phyloP scores from a whole-genome alignment of 2,888 invertebrate genomes.

The Epiblema foenella region DNA sequence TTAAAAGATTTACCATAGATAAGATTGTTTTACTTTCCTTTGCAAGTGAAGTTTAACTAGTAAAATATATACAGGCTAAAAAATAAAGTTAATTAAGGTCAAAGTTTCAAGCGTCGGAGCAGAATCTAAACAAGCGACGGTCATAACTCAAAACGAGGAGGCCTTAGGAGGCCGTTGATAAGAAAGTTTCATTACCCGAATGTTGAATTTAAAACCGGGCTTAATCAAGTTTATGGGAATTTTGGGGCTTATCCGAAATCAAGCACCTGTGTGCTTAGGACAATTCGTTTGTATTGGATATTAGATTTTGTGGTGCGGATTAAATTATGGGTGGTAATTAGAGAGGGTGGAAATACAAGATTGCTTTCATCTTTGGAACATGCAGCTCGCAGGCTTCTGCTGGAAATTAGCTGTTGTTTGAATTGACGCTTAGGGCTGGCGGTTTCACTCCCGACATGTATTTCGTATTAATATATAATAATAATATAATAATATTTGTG shows the following conservation, averaged over 20 bases:
- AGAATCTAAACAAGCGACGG: slow-evolving; percentile 66
- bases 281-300: slow-evolving; percentile 73
- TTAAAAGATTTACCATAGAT: slow-evolving; percentile 13
- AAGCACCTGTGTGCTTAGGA: slow-evolving; percentile 81
- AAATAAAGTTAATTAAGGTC: slow-evolving; percentile 54
- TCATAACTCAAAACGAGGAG: slow-evolving; percentile 79
- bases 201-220: slow-evolving; percentile 81
- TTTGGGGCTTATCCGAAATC: slow-evolving; percentile 63
- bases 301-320: slow-evolving; percentile 63
- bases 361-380: slow-evolving; percentile 27
- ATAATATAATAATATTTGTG: too few relatives aligned
- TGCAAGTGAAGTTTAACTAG: slow-evolving; percentile 12
- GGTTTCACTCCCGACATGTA: background rate
- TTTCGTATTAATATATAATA: too few relatives aligned
- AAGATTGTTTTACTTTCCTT: slow-evolving; percentile 17
- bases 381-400: slow-evolving; percentile 1
- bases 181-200: slow-evolving; percentile 83
- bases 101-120: slow-evolving; percentile 46
- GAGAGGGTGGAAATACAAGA: slow-evolving; percentile 15
- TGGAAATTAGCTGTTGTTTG: background rate
- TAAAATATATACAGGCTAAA: slow-evolving; percentile 35
- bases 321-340: slow-evolving; percentile 45
- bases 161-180: slow-evolving; percentile 67
- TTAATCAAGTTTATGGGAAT: slow-evolving; percentile 74
- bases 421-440: slow-evolving; percentile 2